Conservation (phyloP, 2,113 vertebrate genomes). For the Actenoides lindsayi region DNA sequence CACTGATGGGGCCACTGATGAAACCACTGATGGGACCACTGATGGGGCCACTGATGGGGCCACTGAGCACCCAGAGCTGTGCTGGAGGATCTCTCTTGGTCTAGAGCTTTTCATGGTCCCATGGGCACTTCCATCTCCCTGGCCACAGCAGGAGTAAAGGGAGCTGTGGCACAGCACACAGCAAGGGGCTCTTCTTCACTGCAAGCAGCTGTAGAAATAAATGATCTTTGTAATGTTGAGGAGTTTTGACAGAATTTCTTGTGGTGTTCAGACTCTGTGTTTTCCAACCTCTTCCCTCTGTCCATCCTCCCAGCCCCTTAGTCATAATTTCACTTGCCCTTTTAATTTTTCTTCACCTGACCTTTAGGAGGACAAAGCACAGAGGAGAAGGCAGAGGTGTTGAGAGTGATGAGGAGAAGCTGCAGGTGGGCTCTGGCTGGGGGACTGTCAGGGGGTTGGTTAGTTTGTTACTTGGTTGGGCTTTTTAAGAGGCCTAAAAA, state of each 20-base stretch:
- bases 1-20: neutral
- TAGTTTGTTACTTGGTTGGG: neutral
- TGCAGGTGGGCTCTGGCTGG: neutral
- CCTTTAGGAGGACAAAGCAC: neutral
- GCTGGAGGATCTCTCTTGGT: neutral
- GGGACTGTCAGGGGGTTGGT: neutral
- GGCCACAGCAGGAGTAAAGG: neutral
- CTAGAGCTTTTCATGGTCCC: neutral
- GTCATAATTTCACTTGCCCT: neutral
- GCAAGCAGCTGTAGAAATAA: neutral
- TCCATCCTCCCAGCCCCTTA: neutral
- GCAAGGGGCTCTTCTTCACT: neutral
- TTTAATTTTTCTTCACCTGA: neutral
- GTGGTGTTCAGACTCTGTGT: neutral
- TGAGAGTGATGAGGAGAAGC: neutral
- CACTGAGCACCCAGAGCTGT: neutral
- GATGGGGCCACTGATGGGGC: neutral
- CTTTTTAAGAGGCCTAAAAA: neutral
- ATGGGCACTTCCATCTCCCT: neutral
- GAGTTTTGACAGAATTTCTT: neutral
- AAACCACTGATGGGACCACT: neutral
- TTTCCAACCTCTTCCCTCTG: neutral
- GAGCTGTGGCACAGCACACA: neutral
- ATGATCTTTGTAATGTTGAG: too few relatives aligned
- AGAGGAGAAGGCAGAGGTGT: neutral